Evolutionary conservation across 35 echinoderm and acorn worm species (phyloP), one percentile per base, ranked within the genome.

Genomic region (Chiridota heheva): DNA sequence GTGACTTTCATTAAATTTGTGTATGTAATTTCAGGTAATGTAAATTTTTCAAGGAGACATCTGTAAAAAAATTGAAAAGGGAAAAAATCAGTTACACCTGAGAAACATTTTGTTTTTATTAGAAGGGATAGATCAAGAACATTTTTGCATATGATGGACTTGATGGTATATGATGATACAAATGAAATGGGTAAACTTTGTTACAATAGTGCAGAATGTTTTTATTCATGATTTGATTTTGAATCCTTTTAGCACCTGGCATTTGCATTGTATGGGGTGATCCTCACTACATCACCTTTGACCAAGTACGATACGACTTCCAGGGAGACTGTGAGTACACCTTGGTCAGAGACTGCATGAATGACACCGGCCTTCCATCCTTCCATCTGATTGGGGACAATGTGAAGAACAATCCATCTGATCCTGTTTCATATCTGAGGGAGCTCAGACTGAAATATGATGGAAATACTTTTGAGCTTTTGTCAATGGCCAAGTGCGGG

Each of bases 281-380:
- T 72, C 84, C 90, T 49, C 90, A 93, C 58, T 93, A 93, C 42
- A 46, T 59, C 38, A 87, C 90, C 25, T 93, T 93, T 77, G 90
- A 93, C 38, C 70, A 60, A 25, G 40, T 74, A 2, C 59, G 31
- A 1, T 93, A 77, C 53, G 55, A 93, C 55, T 93, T 76, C 84
- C 85, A 88, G 60, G 90, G 90, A 47, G 76, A 59, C 35, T 93
- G 90, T 33, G 70, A 93, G 69, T 93, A 93, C 44, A 63, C 80
- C 3, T 32, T 93, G 48, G 32, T 81, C 0, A 62, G 76, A 44
- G 40, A 66, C 58, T 86, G 82, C 42, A 2, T 32, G 1, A 32
- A 57, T 3, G 65, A 87, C 3, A 10, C 58, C 28, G 30, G 53
- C 27, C 12, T 51, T 36, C 49, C 59, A 38, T 48, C 42, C 60